Evolutionary conservation across 2,113 vertebrate species (phyloP).

Genomic region (Paratilapia polleni): DNA sequence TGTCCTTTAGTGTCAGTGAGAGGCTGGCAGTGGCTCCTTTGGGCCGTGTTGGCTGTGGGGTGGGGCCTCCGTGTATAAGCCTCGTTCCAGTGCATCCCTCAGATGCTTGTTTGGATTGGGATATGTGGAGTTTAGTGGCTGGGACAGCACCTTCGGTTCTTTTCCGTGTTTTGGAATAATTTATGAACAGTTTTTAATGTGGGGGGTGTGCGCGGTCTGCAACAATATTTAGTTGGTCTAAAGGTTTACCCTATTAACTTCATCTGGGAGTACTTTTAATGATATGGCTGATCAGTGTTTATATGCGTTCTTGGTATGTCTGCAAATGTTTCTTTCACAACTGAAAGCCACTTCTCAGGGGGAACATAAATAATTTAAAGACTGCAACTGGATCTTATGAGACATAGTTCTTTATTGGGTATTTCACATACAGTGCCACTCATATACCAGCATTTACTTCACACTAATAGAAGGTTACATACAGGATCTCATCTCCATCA

Average conservation of each 20-base stretch:
- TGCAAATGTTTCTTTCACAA: neutral
- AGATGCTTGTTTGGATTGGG: neutral
- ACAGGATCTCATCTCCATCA: conserved; percentile 24
- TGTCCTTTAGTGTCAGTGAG: neutral
- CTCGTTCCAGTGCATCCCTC: neutral
- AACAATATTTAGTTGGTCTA: neutral
- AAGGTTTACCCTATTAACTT: neutral
- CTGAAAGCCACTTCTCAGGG: neutral
- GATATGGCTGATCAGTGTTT: neutral
- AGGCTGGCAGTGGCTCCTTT: neutral
- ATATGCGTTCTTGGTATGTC: neutral
- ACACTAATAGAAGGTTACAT: conserved; percentile 57
- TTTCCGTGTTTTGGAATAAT: neutral
- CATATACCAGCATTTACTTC: conserved; percentile 52
- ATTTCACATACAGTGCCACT: conserved; percentile 37
- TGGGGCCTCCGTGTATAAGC: neutral
- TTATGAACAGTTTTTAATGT: neutral
- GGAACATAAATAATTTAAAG: conserved; percentile 11
- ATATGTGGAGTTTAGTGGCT: neutral
- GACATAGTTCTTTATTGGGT: conserved; percentile 54
- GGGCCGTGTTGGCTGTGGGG: neutral
- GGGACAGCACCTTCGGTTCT: neutral
- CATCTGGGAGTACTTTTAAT: neutral
- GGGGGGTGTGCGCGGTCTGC: neutral
- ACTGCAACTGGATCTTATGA: neutral